Conservation (phyloP, 2,113 vertebrate species). For the Chionis minor region DNA sequence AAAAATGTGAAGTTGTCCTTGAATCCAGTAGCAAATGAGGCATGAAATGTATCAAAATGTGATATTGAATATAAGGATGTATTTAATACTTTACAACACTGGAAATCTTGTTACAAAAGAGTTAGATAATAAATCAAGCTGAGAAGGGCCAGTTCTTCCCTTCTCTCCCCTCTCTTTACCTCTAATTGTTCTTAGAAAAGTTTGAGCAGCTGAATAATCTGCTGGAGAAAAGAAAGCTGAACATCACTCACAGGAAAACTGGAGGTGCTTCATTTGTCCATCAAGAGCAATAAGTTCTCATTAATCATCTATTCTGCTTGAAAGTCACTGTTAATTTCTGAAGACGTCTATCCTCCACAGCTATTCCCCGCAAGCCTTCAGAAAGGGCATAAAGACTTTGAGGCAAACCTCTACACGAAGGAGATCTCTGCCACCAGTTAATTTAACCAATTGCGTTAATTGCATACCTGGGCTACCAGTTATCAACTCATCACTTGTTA, state of each 20-base stretch:
- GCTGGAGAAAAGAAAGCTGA: neutral
- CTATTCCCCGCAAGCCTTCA: neutral
- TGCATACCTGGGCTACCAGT: neutral
- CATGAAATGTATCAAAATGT: slow-evolving; percentile 78
- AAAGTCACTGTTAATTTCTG: neutral
- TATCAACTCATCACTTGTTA: neutral
- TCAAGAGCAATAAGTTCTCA: neutral
- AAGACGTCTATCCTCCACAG: neutral
- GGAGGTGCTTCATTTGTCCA: neutral
- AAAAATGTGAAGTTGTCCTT: slow-evolving; percentile 77
- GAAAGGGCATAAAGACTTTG: neutral
- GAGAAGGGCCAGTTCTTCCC: neutral
- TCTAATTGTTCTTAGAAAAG: neutral
- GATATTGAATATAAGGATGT: slow-evolving; percentile 75
- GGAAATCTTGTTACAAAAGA: slow-evolving; percentile 67
- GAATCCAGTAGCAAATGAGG: slow-evolving; percentile 75
- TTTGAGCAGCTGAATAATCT: neutral
- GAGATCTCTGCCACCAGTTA: neutral
- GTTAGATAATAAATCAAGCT: slow-evolving; percentile 68
- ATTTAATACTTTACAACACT: slow-evolving; percentile 76
- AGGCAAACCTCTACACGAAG: neutral
- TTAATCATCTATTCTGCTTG: neutral
- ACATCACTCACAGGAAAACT: neutral
- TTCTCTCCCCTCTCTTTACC: neutral
- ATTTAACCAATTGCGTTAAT: neutral